phyloP scores from a whole-genome alignment of 2,113 vertebrate species.

The Catagonus wagneri region DNA sequence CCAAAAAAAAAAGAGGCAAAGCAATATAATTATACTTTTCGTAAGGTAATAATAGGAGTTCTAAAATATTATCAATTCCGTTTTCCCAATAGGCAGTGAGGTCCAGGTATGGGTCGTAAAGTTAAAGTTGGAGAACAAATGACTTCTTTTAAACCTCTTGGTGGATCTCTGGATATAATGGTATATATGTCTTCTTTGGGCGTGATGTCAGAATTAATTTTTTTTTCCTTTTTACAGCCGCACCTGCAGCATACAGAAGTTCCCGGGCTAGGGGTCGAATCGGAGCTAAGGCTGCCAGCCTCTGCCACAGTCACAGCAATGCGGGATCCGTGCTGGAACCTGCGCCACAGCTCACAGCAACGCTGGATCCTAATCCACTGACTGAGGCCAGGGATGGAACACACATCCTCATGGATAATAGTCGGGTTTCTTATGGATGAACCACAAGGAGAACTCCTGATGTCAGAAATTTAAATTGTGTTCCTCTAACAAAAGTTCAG shows the following conservation, averaged over 20 bases:
- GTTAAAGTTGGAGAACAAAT: conserved; percentile 64
- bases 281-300: no score
- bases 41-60: conserved; percentile 62
- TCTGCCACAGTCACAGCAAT: no score
- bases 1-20: conserved; percentile 25
- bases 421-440: no score
- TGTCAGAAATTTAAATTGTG: not conserved
- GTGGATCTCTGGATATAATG: not conserved
- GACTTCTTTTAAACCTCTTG: conserved; percentile 1
- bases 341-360: no score
- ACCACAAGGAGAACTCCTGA: not conserved
- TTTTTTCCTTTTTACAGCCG: no score
- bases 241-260: no score
- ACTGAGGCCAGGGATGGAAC: no score
- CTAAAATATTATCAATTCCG: conserved; percentile 58
- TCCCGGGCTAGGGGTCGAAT: no score
- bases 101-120: conserved; percentile 42
- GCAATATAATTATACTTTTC: conserved; percentile 59
- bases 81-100: conserved; percentile 41
- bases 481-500: not conserved
- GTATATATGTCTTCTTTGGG: not conserved
- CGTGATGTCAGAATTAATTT: not conserved
- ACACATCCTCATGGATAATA: no score
- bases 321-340: no score
- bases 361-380: no score